Evolutionary conservation across 2,797 vertebrate genomes (phyloP).

Genomic region (Pampus argenteus): DNA sequence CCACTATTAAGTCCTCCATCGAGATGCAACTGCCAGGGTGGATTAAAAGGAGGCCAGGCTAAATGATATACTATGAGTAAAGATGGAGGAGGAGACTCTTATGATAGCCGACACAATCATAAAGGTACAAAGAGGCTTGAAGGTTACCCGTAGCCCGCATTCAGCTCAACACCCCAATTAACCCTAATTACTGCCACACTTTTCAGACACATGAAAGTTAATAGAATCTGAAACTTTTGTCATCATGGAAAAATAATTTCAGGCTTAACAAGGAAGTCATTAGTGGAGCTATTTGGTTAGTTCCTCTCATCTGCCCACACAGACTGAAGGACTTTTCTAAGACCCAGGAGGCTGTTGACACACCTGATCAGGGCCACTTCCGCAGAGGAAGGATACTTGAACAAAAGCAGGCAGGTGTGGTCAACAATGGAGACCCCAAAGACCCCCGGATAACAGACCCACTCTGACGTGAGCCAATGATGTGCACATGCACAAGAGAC

Average conservation of each 20-base stretch:
- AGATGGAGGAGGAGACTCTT: conserved; percentile 46
- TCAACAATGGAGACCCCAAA: conserved; percentile 59
- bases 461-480: conserved; percentile 49
- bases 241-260: conserved; percentile 74
- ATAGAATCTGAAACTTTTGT: conserved; percentile 79
- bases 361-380: conserved; percentile 70
- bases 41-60: conserved; percentile 48
- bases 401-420: conserved; percentile 68
- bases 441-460: conserved; percentile 48
- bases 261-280: conserved; percentile 76
- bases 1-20: conserved; percentile 42
- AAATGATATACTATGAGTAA: conserved; percentile 50
- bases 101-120: conserved; percentile 69
- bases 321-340: conserved; percentile 66
- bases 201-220: conserved; percentile 74
- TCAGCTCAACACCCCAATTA: conserved; percentile 78
- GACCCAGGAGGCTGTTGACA: conserved; percentile 71
- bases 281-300: conserved; percentile 63
- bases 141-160: conserved; percentile 76
- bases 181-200: conserved; percentile 77
- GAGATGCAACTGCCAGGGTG: conserved; percentile 57
- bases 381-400: conserved; percentile 63
- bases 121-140: conserved; percentile 67
- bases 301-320: conserved; percentile 79
- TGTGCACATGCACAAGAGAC: conserved; percentile 19